Base-by-base conservation (phyloP, 2,113 vertebrate species). In the Nipponia nippon region DNA sequence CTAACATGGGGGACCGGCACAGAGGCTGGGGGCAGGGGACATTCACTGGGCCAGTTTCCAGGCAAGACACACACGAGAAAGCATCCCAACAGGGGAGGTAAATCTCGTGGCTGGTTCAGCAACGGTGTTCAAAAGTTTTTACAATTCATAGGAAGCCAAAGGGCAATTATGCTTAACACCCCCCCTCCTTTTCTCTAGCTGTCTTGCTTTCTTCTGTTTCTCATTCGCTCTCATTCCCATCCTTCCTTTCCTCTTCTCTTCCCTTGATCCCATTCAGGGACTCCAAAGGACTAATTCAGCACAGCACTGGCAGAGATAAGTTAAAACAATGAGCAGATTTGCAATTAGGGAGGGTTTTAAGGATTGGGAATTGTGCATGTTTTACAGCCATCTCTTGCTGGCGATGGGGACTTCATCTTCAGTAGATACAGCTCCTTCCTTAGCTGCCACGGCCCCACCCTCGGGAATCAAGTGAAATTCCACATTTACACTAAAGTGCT, bases 201-300 rank as follows among this genome's bases (percentile, higher is more conserved):
- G 13, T 87, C 56, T 77, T 55, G 30, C 75, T 81, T 79, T 84
- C 82, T 83, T 65, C 78, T 92, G 23, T 71, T 91, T 83, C 83
- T 94, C 52, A 72, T 44, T 94, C 26, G 0, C 50, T 82, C 76
- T 90, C 75, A n/a, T 94, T 56, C 88, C 59, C 58, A 92, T 95
- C 81, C 71, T 89, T 83, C 59, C 32, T 71, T 89, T 82, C 82
- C 82, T 94, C 73, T 44, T 81, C 83, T 85, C 81, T 83, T 90
- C 84, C 76, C 92, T 59, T 72, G 59, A 70, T 93, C 90, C 89
- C 66, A 62, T 81, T 93, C 86, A 91, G 96, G 66, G 94, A 92
- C 81, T 94, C 83, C 95, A 91, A 69, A 96, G 71, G 84, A 94
- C 94, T 96, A 97, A 97, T 88, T 95, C 95, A 96, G 88, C 67